These are phyloP conservation scores for Saguinus imperator DNA, from an alignment of 2,113 vertebrate genomes.

Conservation along the genomic window DNA sequence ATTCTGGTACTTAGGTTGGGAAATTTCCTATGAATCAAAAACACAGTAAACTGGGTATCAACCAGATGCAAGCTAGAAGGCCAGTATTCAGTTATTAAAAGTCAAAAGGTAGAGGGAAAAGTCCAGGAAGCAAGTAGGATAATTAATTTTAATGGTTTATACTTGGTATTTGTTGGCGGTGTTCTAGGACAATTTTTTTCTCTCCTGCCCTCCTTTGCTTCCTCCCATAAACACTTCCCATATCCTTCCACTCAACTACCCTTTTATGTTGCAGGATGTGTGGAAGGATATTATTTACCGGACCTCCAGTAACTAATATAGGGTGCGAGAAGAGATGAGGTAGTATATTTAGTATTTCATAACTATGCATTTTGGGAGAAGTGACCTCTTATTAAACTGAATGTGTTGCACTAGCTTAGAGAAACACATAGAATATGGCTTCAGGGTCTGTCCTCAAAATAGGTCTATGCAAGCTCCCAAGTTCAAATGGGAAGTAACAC, in stretches of 20 bases:
- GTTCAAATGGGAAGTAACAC: not conserved
- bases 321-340: not conserved
- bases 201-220: not conserved
- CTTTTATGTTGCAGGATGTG: not conserved
- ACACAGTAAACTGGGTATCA: not conserved
- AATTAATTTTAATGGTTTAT: constrained; percentile 27
- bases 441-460: not conserved
- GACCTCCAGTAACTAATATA: not conserved
- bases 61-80: not conserved
- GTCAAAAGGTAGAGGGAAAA: not conserved
- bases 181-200: not conserved
- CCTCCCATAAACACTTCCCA: not conserved
- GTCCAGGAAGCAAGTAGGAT: constrained; percentile 17
- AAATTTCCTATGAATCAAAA: constrained; percentile 56
- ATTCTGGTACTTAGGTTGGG: not conserved
- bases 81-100: constrained; percentile 6
- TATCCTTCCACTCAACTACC: not conserved
- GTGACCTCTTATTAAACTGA: not conserved
- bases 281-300: too few relatives aligned
- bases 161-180: not conserved
- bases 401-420: not conserved
- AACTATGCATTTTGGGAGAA: not conserved
- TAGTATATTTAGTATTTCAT: not conserved
- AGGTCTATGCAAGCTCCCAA: not conserved
- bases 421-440: not conserved